Evolutionary conservation across 2,797 vertebrate genomes (phyloP), one percentile per base, ranked within the genome.

Genomic region (Apogon talboti): DNA sequence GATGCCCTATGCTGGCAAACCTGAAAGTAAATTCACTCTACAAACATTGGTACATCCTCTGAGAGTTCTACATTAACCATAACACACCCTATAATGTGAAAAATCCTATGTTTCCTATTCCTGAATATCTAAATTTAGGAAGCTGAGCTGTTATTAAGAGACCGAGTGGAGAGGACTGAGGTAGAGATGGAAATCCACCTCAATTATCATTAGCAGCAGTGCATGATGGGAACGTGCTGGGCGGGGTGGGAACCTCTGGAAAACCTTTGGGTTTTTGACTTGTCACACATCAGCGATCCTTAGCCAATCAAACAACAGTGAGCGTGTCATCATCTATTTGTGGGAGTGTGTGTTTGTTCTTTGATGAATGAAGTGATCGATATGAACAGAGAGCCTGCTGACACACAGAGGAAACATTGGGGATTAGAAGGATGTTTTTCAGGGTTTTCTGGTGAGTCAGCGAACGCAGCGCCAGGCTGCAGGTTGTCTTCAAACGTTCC

Each of bases 281-380:
- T 56, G 68, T 57, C 62, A 56, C 63, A 68, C 76, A 52, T 50
- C 60, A 65, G 51, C 50, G 2, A 14, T n/a, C 53, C 35, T 49
- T 44, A 12, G 43, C 71, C 69, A 69, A 74, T 82, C 68, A 77
- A 30, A 63, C 7, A 13, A 0, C 3, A 4, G 62, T 44, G 68
- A 16, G 56, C 37, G 41, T 19, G 19, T 7, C 11, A n/a, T 19
- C 33, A 3, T 18, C 37, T 37, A 24, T 33, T 14, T 47, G 40
- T 15, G 37, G 1, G 62, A 4, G 28, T 30, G 66, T 41, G 51
- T 11, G 61, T 56, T 30, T 3, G 63, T 42, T 52, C 69, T 80
- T 47, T 79, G 84, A 86, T 82, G 73, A 79, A 71, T 66, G 70
- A 64, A 16, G 4, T 21, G 82, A 84, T 90, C 82, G 56, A 90